These are phyloP conservation scores for Labeo catla DNA, from an alignment of 2,113 vertebrate species.

Conservation along the genomic window DNA sequence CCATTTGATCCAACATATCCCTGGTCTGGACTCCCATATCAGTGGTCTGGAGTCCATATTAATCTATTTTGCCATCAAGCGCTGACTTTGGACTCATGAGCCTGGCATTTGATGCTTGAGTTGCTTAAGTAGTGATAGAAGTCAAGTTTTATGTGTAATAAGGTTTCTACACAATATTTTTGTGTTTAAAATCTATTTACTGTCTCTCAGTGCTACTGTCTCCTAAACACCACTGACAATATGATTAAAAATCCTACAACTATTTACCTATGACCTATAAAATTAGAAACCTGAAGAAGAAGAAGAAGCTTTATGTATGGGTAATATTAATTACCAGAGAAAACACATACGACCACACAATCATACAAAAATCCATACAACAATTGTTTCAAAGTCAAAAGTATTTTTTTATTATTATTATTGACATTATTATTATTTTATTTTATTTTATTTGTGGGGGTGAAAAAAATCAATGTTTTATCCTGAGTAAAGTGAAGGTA, in stretches of 20 bases:
- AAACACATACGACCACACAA: not conserved
- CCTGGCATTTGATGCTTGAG: not conserved
- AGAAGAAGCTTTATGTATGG: not conserved
- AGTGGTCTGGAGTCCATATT: not conserved
- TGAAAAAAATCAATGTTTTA: not conserved
- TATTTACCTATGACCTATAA: not conserved
- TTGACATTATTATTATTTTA: too few species aligned
- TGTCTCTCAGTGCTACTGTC: too few species aligned
- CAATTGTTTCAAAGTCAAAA: not conserved
- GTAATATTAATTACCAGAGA: not conserved
- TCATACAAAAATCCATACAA: not conserved
- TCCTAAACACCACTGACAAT: not conserved
- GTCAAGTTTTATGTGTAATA: not conserved
- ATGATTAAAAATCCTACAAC: not conserved
- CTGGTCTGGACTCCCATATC: not conserved
- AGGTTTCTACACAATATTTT: not conserved
- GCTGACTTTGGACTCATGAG: not conserved
- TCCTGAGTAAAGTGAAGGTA: not conserved
- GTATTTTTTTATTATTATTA: too few species aligned
- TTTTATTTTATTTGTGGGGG: too few species aligned
- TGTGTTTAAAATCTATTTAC: not conserved
- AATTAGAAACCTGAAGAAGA: not conserved
- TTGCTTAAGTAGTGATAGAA: not conserved
- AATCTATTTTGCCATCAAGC: not conserved
- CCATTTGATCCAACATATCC: not conserved